Evolutionary conservation across 2,888 invertebrate species (phyloP).

Genomic region (Monochamus alternatus): DNA sequence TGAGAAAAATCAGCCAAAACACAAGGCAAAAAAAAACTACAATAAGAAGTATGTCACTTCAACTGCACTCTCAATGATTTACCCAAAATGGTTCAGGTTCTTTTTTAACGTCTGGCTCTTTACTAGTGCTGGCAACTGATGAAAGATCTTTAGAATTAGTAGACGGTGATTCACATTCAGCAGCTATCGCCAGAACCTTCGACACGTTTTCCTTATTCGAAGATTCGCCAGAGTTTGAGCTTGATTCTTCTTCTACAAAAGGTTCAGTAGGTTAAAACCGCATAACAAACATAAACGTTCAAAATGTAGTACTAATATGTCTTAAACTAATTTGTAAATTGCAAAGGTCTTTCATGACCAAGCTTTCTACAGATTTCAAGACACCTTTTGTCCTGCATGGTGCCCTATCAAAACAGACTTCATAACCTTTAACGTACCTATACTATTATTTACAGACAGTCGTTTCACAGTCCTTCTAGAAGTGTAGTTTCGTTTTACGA

Average conservation of each 20-base stretch:
- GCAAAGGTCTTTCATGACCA: too few relatives aligned
- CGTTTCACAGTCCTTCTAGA: conserved; percentile 50
- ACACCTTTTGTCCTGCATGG: not conserved
- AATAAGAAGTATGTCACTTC: conserved; percentile 38
- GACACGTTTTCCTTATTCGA: conserved; percentile 34
- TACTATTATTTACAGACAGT: conserved; percentile 41
- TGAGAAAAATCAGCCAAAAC: conserved; percentile 28
- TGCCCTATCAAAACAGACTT: not conserved
- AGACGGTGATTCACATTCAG: conserved; percentile 33
- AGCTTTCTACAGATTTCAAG: too few relatives aligned
- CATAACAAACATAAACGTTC: not conserved
- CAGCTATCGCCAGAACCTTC: conserved; percentile 38
- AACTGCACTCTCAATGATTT: conserved; percentile 46
- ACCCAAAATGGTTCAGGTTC: conserved; percentile 57
- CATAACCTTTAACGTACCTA: conserved; percentile 3
- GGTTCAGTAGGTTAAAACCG: not conserved
- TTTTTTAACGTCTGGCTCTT: conserved; percentile 32
- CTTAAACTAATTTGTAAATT: too few relatives aligned
- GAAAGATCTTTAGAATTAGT: conserved; percentile 6
- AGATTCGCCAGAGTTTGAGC: conserved; percentile 6
- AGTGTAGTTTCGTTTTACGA: conserved; percentile 47
- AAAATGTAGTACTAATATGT: not conserved
- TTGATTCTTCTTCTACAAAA: conserved; percentile 23
- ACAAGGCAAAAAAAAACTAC: conserved; percentile 30
- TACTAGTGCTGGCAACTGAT: conserved; percentile 21